These are phyloP conservation scores for Caerostris darwini DNA, from an alignment of 1,140 invertebrate species.

Conservation along the genomic window DNA sequence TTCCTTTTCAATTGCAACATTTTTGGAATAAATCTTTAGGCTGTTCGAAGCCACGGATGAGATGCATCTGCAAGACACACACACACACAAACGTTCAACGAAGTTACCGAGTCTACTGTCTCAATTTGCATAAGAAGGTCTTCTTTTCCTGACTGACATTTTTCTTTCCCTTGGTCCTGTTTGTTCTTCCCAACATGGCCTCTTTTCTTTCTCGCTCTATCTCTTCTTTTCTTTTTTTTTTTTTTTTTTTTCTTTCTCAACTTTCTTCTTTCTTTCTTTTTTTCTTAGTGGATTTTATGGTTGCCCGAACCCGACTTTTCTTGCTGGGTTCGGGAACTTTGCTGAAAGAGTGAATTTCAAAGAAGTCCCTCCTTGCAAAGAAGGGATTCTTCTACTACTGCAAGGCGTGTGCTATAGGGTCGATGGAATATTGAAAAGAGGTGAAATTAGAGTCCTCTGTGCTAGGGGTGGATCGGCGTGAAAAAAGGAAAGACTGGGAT, in stretches of 20 bases:
- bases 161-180: slow-evolving; percentile 26
- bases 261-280: background rate
- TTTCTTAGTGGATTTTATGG: slow-evolving; percentile 38
- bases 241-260: background rate
- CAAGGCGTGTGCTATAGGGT: background rate
- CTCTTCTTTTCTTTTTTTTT: background rate
- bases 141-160: slow-evolving; percentile 40
- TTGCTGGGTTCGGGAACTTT: slow-evolving; percentile 6
- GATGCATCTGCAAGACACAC: slow-evolving; percentile 24
- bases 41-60: slow-evolving; percentile 49
- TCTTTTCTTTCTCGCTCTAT: background rate
- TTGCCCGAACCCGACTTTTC: slow-evolving; percentile 37
- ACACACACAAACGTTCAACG: slow-evolving; percentile 15
- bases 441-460: slow-evolving; percentile 23
- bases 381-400: background rate
- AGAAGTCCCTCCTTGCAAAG: slow-evolving; percentile 11
- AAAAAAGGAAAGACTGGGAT: background rate
- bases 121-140: slow-evolving; percentile 60
- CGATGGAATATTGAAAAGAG: slow-evolving; percentile 48
- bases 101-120: slow-evolving; percentile 54
- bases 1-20: slow-evolving; percentile 65
- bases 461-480: background rate
- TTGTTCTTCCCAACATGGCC: slow-evolving; percentile 29
- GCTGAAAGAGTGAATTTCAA: slow-evolving; percentile 62
- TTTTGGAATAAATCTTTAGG: slow-evolving; percentile 63